Evolutionary conservation across 2,888 invertebrate genomes (phyloP).

Genomic region (Ariolimax columbianus): DNA sequence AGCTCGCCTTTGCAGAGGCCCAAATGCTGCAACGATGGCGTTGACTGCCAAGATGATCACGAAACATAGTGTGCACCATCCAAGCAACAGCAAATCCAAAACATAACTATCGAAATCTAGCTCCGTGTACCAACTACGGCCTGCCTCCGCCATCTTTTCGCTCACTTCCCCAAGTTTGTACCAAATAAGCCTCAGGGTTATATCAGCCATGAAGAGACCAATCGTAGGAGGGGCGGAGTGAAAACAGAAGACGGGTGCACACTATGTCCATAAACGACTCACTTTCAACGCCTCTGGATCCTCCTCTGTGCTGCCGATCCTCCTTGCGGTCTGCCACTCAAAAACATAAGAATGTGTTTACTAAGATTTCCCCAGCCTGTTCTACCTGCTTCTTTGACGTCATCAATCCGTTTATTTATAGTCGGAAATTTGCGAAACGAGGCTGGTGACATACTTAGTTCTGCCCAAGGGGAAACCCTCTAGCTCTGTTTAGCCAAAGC

Average conservation of each 20-base stretch:
- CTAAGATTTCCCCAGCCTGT: constrained; percentile 26
- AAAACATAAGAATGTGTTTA: constrained; percentile 27
- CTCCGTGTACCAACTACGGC: constrained; percentile 71
- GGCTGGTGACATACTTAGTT: constrained; percentile 23
- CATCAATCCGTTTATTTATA: constrained; percentile 36
- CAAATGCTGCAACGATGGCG: constrained; percentile 72
- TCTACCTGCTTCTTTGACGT: constrained; percentile 28
- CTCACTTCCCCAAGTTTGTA: constrained; percentile 76
- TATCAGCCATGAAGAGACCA: constrained; percentile 76
- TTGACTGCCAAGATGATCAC: constrained; percentile 71
- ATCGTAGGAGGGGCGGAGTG: constrained; percentile 66
- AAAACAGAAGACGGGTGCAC: constrained; percentile 60
- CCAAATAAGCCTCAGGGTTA: constrained; percentile 77
- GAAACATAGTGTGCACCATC: constrained; percentile 74
- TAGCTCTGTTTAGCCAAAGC: constrained; percentile 16
- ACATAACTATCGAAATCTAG: constrained; percentile 75
- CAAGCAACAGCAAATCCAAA: constrained; percentile 75
- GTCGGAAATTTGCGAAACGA: constrained; percentile 22
- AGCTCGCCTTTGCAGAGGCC: constrained; percentile 70
- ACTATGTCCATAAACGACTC: constrained; percentile 67
- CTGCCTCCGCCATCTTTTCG: constrained; percentile 74
- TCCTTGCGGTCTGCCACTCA: constrained; percentile 41
- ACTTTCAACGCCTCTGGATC: constrained; percentile 34
- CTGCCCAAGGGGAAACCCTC: constrained; percentile 12
- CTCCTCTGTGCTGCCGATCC: constrained; percentile 57